Percentiles rank a stretch among this genome's conserved stretches.
Evolutionary conservation across 2,888 invertebrate species (phyloP).

Genomic region (Phymatocera aterrima): DNA sequence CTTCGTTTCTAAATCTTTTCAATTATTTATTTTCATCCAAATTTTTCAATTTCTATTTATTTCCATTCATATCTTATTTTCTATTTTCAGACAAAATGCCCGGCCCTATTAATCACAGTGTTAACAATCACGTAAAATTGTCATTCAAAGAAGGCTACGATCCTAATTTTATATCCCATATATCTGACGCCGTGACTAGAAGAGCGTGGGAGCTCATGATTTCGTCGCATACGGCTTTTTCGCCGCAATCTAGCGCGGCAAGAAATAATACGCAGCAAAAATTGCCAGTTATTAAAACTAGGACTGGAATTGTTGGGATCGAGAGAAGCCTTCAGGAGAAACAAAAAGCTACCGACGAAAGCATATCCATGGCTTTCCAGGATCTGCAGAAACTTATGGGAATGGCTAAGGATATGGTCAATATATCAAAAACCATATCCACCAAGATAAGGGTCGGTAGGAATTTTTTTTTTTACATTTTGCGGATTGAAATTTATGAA

Average conservation of each 20-base stretch:
- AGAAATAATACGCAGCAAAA: background rate
- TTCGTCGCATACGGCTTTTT: constrained; percentile 50
- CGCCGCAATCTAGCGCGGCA: constrained; percentile 37
- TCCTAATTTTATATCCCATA: constrained; percentile 79
- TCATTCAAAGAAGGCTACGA: constrained; percentile 91
- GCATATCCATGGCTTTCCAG: constrained; percentile 95
- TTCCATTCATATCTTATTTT: constrained; percentile 27
- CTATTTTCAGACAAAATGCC: constrained; percentile 80
- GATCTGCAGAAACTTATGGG: constrained; percentile 96
- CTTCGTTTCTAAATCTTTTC: constrained; percentile 26
- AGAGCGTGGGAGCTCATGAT: constrained; percentile 80
- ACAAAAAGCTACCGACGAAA: constrained; percentile 93
- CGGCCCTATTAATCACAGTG: constrained; percentile 85
- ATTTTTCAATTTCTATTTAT: background rate
- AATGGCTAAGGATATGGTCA: constrained; percentile 98
- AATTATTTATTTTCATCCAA: background rate
- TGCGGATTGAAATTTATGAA: background rate
- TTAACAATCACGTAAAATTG: constrained; percentile 86
- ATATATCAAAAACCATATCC: constrained; percentile 93
- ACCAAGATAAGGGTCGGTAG: constrained; percentile 87
- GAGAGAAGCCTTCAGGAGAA: constrained; percentile 94
- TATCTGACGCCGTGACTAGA: constrained; percentile 80
- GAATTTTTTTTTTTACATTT: background rate
- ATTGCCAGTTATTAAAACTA: constrained; percentile 80
- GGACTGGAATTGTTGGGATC: constrained; percentile 96